Base-by-base conservation (phyloP, 2,113 vertebrate genomes). In the Paralichthys olivaceus region DNA sequence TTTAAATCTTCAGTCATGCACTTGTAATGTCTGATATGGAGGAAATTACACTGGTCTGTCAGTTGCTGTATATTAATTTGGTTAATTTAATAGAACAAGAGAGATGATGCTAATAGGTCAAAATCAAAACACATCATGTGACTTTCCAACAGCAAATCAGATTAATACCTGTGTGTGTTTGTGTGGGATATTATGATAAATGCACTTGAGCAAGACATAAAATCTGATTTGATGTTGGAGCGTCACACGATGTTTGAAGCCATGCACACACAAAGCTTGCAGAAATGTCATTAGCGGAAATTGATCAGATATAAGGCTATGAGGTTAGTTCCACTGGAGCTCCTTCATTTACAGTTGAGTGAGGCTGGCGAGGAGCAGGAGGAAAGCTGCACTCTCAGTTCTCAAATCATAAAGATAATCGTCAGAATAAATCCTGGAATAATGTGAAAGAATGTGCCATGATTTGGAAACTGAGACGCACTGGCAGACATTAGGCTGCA, bases 181-280 rank as follows among this genome's bases (percentile, higher is more conserved):
- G 20, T n/a, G 19, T 53, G 49, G 8, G 26, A 37, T 60, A 20
- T 55, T 6, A 66, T 17, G 26, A 32, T 53, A 58, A 9, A 37
- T 29, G 29, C 55, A 58, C 53, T 29, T 29, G 34, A 57, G 23
- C 8, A 11, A 55, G 17, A 4, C n/a, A 45, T 77, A n/a, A 69
- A 69, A 57, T 62, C 72, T 86, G 80, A 88, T 90, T 91, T 83
- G 73, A 55, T 86, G 75, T 80, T 87, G 83, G 77, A 84, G 79
- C 28, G 63, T 90, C 70, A 83, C 79, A 81, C 65, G 72, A 45
- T 53, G 2, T 53, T 53, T 53, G 81, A 72, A 85, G 85, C 83
- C 87, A 91, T 89, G 87, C 88, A 86, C 1, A 77, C 66, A 84
- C n/a, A 83, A 67, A 80, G n/a, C 34, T 59, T 68, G 45, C 56